Base-by-base conservation (phyloP, 2,888 invertebrate species). In the Balanococcus diminutus region DNA sequence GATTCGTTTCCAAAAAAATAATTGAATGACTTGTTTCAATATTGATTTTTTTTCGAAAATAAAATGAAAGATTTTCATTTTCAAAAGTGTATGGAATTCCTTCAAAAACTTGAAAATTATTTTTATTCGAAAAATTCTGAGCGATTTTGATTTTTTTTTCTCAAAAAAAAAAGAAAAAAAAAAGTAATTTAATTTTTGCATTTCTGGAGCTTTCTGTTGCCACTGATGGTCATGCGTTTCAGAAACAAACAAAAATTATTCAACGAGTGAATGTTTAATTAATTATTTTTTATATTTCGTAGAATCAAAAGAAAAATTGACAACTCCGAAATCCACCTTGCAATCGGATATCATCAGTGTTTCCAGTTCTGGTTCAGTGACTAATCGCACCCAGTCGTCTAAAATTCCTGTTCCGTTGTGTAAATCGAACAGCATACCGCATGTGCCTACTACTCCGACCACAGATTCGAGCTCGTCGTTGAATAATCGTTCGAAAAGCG, bases 401-500 rank as follows among this genome's bases (percentile, higher is more conserved):
- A 85, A 85, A 51, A 85, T 85, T 46, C 85, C 85, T n/a, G 51
- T 85, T 42, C 85, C 85, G 79, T 22, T 85, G 31, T 22, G 75
- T 31, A 85, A 85, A 79, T 85, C 85, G n/a, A 85, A 28, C 28
- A 85, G 85, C 11, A 79, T 79, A 14, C 22, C 85, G 2, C 51
- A 79, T 31, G 85, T 85, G n/a, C 79, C 85, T 19, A 19, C 42
- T 0, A 11, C 75, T 79, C 11, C 16, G 22, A 61, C 67, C 16
- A 19, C 42, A 19, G 81, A 81, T 39, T 6, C 46, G 8, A 51
- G 22, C 25, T 8, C 36, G 25, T 16, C 84, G 14, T 39, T 72
- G 4, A 67, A n/a, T 61, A 84, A 22, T 9, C 84, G 84, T 22
- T 19, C 61, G n/a, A 84, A 84, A 67, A 84, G 84, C 22, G 31